Evolutionary conservation across 1,140 invertebrate genomes (phyloP).

Genomic region (Acromyrmex echinatior): DNA sequence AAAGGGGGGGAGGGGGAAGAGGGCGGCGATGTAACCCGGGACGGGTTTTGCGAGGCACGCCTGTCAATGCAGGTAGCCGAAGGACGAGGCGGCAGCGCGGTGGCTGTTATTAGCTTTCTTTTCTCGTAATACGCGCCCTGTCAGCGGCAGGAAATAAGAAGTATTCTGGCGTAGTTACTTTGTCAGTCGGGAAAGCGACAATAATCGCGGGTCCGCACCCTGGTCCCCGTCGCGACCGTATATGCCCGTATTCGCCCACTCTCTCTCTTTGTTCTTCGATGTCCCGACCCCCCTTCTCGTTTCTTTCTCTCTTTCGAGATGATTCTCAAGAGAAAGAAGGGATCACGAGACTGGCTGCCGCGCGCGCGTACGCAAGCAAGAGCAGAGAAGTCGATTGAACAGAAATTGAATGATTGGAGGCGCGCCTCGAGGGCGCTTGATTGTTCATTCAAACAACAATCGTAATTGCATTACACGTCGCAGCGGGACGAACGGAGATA

Average conservation of each 20-base stretch:
- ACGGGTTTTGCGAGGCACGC: slow-evolving; percentile 55
- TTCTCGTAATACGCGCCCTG: slow-evolving; percentile 83
- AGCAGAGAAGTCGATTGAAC: slow-evolving; percentile 85
- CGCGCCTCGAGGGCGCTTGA: slow-evolving; percentile 86
- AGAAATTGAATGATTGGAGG: slow-evolving; percentile 87
- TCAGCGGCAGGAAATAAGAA: slow-evolving; percentile 83
- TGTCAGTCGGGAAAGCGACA: slow-evolving; percentile 73
- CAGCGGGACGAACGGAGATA: slow-evolving; percentile 65
- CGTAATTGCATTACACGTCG: slow-evolving; percentile 86
- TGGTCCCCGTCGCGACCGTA: neutral
- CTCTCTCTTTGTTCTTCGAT: slow-evolving; percentile 29
- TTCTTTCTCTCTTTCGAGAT: slow-evolving; percentile 27
- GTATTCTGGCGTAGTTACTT: slow-evolving; percentile 78
- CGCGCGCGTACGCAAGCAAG: slow-evolving; percentile 33
- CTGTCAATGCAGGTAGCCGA: slow-evolving; percentile 76
- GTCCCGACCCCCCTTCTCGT: slow-evolving; percentile 21
- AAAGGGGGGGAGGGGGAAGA: no score
- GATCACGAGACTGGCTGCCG: slow-evolving; percentile 44
- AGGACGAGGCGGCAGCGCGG: slow-evolving; percentile 55
- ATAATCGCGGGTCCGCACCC: slow-evolving; percentile 61
- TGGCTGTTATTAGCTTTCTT: slow-evolving; percentile 84
- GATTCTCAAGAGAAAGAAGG: slow-evolving; percentile 55
- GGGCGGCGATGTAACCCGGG: slow-evolving; percentile 53
- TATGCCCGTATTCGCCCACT: neutral
- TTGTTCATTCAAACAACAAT: slow-evolving; percentile 88